Conservation (phyloP, 2,888 invertebrate species). For the Nemurella pictetii region DNA sequence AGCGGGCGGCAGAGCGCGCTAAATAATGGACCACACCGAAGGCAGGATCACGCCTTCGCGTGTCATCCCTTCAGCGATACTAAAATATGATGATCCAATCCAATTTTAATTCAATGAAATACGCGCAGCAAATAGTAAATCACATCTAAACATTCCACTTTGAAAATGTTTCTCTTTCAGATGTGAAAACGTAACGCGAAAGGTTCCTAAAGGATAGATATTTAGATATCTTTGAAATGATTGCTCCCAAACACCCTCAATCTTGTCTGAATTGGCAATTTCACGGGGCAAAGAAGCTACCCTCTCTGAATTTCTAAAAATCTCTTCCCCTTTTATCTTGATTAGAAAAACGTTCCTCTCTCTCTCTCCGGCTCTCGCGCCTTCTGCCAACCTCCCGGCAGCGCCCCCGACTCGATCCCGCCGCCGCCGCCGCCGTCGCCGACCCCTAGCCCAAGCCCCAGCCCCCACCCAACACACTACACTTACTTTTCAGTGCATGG, state of each 20-base stretch:
- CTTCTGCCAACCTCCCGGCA: not conserved
- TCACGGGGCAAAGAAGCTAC: slow-evolving; percentile 27
- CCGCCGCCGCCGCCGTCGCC: not conserved
- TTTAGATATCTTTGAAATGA: slow-evolving; percentile 31
- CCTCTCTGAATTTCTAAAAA: slow-evolving; percentile 28
- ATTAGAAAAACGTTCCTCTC: slow-evolving; percentile 29
- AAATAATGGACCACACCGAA: not conserved
- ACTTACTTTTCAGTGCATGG: slow-evolving; percentile 10
- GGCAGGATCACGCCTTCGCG: not conserved
- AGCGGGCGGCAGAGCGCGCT: not conserved
- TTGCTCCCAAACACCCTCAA: slow-evolving; percentile 32
- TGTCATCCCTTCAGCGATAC: not conserved
- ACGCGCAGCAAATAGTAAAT: not conserved
- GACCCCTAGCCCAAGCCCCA: not conserved
- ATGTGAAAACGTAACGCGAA: not conserved
- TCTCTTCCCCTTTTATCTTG: slow-evolving; percentile 31
- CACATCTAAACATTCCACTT: slow-evolving; percentile 1
- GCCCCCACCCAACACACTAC: not conserved
- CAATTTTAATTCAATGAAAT: slow-evolving; percentile 3
- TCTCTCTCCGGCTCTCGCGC: not conserved
- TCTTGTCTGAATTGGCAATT: slow-evolving; percentile 31
- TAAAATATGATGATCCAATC: not conserved
- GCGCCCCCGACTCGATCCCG: not conserved
- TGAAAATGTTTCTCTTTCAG: slow-evolving; percentile 8
- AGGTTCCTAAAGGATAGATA: slow-evolving; percentile 17